Percentiles rank a stretch among this genome's conserved stretches.
Conservation (phyloP, 2,888 invertebrate genomes). For the Leptopterna dolabrata region DNA sequence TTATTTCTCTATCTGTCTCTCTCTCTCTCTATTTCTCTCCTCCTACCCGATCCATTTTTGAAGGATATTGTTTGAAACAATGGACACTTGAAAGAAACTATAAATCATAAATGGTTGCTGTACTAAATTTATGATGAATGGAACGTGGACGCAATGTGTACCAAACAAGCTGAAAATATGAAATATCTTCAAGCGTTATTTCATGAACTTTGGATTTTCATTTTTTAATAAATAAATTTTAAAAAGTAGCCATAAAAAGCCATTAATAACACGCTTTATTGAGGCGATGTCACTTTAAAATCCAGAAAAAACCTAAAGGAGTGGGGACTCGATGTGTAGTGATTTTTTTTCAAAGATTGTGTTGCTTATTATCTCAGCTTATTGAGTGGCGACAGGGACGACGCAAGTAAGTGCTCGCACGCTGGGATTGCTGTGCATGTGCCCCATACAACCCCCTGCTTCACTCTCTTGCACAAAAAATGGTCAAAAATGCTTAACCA, state of each 20-base stretch:
- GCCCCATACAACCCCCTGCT: conserved; percentile 58
- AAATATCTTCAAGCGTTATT: not conserved
- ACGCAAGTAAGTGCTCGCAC: conserved; percentile 57
- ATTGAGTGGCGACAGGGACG: conserved; percentile 54
- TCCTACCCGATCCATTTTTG: conserved; percentile 58
- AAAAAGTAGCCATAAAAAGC: not conserved
- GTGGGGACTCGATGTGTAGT: conserved; percentile 57
- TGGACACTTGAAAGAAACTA: conserved; percentile 37
- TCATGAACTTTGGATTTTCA: not conserved
- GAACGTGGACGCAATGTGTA: conserved; percentile 45
- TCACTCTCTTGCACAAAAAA: conserved; percentile 62
- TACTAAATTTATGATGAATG: not conserved
- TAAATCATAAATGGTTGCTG: conserved; percentile 4
- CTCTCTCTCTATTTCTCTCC: conserved; percentile 56
- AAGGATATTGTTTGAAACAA: conserved; percentile 6
- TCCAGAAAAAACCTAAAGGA: conserved; percentile 44
- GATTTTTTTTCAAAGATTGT: conserved; percentile 54
- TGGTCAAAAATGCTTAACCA: conserved; percentile 58
- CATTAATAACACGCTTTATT: conserved; percentile 17
- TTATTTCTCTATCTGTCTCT: conserved; percentile 61
- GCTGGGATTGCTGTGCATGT: conserved; percentile 57
- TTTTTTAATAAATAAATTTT: not conserved
- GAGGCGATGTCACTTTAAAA: conserved; percentile 8
- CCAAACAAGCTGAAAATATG: conserved; percentile 35
- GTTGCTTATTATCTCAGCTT: conserved; percentile 56